Percentiles rank a stretch among this genome's conserved stretches.
phyloP scores from a whole-genome alignment of 2,888 invertebrate genomes.

The Noctua pronuba region DNA sequence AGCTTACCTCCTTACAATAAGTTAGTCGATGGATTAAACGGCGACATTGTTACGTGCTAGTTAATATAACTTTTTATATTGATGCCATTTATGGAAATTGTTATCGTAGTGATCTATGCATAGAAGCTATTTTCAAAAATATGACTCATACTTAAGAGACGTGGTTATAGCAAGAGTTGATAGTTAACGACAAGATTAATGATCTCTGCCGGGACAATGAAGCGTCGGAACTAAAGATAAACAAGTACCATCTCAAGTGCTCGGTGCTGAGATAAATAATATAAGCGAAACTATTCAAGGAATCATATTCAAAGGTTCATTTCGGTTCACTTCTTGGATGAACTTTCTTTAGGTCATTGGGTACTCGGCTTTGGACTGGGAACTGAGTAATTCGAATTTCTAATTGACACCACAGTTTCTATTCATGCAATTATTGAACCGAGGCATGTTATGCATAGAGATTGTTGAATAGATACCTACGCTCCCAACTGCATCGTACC shows the following conservation, averaged over 20 bases:
- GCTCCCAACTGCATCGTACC: background rate
- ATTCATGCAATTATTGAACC: background rate
- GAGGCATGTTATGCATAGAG: background rate
- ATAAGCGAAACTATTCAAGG: slow-evolving; percentile 69
- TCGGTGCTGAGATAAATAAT: slow-evolving; percentile 68
- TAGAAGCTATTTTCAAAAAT: slow-evolving; percentile 35
- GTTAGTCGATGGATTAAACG: slow-evolving; percentile 62
- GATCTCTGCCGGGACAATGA: slow-evolving; percentile 70
- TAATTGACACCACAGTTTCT: background rate
- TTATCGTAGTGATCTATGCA: slow-evolving; percentile 13
- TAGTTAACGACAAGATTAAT: slow-evolving; percentile 70
- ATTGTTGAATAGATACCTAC: background rate
- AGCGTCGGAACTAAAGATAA: slow-evolving; percentile 73
- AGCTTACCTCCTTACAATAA: slow-evolving; percentile 71
- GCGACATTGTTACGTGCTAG: slow-evolving; percentile 30
- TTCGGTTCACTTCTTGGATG: slow-evolving; percentile 49
- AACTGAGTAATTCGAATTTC: background rate
- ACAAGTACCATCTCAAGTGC: slow-evolving; percentile 72
- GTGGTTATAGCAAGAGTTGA: slow-evolving; percentile 58
- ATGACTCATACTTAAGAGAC: slow-evolving; percentile 55
- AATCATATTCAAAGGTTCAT: slow-evolving; percentile 52
- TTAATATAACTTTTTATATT: slow-evolving; percentile 22
- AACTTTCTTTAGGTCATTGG: slow-evolving; percentile 53
- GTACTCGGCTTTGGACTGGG: slow-evolving; percentile 4
- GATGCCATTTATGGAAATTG: slow-evolving; percentile 28